phyloP scores from a whole-genome alignment of 2,888 invertebrate genomes.

The Endomychus coccineus region DNA sequence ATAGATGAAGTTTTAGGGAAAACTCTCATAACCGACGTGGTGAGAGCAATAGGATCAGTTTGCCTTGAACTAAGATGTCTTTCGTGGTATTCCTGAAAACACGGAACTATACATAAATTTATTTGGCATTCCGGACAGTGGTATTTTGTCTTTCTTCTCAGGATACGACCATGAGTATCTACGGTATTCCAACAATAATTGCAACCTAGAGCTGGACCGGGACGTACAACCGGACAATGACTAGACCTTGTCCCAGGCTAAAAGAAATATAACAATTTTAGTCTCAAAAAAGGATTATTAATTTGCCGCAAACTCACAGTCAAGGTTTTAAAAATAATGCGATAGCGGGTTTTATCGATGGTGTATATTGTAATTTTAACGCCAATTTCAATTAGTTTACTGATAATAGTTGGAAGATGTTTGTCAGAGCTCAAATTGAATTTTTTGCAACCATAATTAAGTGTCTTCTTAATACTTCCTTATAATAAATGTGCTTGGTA shows the following conservation, averaged over 20 bases:
- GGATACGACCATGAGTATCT: slow-evolving; percentile 71
- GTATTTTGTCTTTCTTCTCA: slow-evolving; percentile 81
- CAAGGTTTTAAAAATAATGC: no score
- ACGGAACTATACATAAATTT: slow-evolving; percentile 82
- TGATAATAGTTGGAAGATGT: no score
- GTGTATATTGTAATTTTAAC: no score
- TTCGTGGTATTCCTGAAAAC: slow-evolving; percentile 80
- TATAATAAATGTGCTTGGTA: no score
- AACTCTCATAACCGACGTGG: slow-evolving; percentile 37
- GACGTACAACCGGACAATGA: slow-evolving; percentile 76
- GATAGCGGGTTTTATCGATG: no score
- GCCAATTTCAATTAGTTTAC: no score
- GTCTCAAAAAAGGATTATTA: no score
- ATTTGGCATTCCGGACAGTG: slow-evolving; percentile 86
- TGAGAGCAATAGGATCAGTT: slow-evolving; percentile 36
- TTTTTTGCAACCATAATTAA: no score
- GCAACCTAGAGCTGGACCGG: slow-evolving; percentile 79
- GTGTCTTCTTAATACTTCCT: no score
- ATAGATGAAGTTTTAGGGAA: slow-evolving; percentile 45
- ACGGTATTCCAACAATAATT: slow-evolving; percentile 90
- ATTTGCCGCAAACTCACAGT: no score
- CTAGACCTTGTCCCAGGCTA: slow-evolving; percentile 55
- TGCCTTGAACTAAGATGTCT: slow-evolving; percentile 42
- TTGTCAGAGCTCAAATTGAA: no score
- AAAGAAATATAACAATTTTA: slow-evolving; percentile 22